Evolutionary conservation across 1,140 invertebrate species (phyloP).

Genomic region (Propsilocerus akamusi): DNA sequence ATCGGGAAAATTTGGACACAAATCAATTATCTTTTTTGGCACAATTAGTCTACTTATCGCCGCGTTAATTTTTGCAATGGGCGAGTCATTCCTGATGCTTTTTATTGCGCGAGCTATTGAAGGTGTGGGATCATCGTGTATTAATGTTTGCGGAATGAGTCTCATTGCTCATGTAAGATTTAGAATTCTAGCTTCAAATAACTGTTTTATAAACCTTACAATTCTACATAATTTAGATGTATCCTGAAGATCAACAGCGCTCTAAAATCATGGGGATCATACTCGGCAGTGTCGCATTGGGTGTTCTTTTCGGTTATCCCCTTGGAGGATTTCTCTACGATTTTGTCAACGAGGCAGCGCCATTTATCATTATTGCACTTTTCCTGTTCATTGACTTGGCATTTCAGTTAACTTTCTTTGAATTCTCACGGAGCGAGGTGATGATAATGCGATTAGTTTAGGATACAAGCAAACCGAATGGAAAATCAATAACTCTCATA

Average conservation of each 20-base stretch:
- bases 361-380: slow-evolving; percentile 46
- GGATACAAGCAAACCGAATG: background rate
- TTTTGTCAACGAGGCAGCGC: slow-evolving; percentile 49
- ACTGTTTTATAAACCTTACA: background rate
- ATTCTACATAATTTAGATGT: slow-evolving; percentile 11
- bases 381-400: slow-evolving; percentile 35
- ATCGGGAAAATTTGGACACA: slow-evolving; percentile 51
- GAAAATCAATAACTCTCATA: background rate
- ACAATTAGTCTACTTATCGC: slow-evolving; percentile 63
- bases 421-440: slow-evolving; percentile 8
- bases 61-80: slow-evolving; percentile 72
- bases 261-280: slow-evolving; percentile 56
- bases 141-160: slow-evolving; percentile 54
- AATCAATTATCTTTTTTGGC: slow-evolving; percentile 63
- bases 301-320: slow-evolving; percentile 61
- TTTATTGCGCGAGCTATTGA: slow-evolving; percentile 68
- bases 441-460: background rate
- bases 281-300: slow-evolving; percentile 59
- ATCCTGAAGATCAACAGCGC: slow-evolving; percentile 27
- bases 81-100: slow-evolving; percentile 49
- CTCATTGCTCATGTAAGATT: slow-evolving; percentile 26
- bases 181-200: background rate
- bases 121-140: slow-evolving; percentile 68
- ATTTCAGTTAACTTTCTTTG: slow-evolving; percentile 5
- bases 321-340: slow-evolving; percentile 59